phyloP scores from a whole-genome alignment of 2,113 vertebrate genomes.

The Phyllostomus discolor region DNA sequence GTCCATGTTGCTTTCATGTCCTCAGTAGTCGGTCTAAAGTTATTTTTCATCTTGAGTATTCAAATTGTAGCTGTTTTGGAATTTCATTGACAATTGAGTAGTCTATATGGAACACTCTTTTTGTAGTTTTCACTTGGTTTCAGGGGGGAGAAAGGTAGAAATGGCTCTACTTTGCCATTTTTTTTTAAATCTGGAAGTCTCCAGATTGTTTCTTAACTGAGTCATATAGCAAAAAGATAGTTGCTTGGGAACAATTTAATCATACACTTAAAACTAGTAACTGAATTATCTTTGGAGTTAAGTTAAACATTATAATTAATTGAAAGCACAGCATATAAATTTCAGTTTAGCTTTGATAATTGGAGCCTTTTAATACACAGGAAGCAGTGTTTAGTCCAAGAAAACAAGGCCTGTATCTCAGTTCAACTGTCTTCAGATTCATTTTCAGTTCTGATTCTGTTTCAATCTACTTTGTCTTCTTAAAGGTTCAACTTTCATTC shows the following conservation, averaged over 20 bases:
- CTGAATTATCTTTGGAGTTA: slow-evolving; percentile 57
- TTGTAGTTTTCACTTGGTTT: not conserved
- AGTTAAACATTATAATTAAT: slow-evolving; percentile 70
- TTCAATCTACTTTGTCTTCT: not conserved
- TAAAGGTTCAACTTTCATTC: not conserved
- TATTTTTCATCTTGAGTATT: not conserved
- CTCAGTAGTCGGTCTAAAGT: not conserved
- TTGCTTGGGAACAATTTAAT: slow-evolving; percentile 59
- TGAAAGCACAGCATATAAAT: slow-evolving; percentile 46
- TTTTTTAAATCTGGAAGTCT: slow-evolving; percentile 26
- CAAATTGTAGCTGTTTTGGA: not conserved
- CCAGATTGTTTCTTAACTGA: slow-evolving; percentile 51
- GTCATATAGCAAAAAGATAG: slow-evolving; percentile 48
- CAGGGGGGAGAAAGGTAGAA: not conserved
- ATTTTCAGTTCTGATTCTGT: not conserved
- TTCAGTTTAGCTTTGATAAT: slow-evolving; percentile 39
- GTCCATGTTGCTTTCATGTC: not conserved
- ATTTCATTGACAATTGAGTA: not conserved
- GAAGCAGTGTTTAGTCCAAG: slow-evolving; percentile 23
- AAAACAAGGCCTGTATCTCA: slow-evolving; percentile 5
- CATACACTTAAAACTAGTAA: slow-evolving; percentile 58
- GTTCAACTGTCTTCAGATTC: not conserved
- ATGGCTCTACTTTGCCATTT: slow-evolving; percentile 46
- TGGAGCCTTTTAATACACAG: not conserved
- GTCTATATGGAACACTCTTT: not conserved